Evolutionary conservation across 2,888 invertebrate genomes (phyloP).

Genomic region (Coelopa pilipes): DNA sequence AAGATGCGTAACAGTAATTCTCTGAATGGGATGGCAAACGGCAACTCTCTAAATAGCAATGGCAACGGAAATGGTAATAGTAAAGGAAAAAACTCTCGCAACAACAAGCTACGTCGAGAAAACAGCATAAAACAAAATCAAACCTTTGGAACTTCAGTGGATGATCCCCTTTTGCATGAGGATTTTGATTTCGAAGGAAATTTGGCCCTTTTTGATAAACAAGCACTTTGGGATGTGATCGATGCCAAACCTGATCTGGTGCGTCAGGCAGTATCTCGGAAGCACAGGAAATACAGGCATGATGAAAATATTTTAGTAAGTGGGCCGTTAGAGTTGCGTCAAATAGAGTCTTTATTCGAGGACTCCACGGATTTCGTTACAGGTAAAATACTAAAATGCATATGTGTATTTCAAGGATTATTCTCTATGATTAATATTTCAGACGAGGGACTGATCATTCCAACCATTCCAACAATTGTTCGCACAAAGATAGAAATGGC

Average conservation of each 20-base stretch:
- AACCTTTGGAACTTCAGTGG: slow-evolving; percentile 64
- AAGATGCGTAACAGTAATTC: slow-evolving; percentile 30
- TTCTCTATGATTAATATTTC: not conserved
- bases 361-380: slow-evolving; percentile 64
- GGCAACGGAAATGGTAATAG: slow-evolving; percentile 43
- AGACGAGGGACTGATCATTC: slow-evolving; percentile 85
- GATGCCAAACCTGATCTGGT: slow-evolving; percentile 75
- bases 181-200: slow-evolving; percentile 97
- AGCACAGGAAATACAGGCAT: slow-evolving; percentile 74
- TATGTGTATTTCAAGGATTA: no score
- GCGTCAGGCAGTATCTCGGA: slow-evolving; percentile 53
- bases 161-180: slow-evolving; percentile 66
- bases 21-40: slow-evolving; percentile 40
- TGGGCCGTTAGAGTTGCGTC: slow-evolving; percentile 73
- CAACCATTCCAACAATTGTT: slow-evolving; percentile 76
- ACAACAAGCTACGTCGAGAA: slow-evolving; percentile 58
- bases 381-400: slow-evolving; percentile 40
- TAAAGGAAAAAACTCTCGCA: slow-evolving; percentile 43
- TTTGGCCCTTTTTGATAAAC: slow-evolving; percentile 89
- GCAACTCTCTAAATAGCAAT: slow-evolving; percentile 36
- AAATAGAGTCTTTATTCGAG: slow-evolving; percentile 72
- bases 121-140: slow-evolving; percentile 58
- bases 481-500: slow-evolving; percentile 76
- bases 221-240: slow-evolving; percentile 81
- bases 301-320: slow-evolving; percentile 86